Evolutionary conservation across 1,140 invertebrate species (phyloP).

Genomic region (Chrysopa pallens): DNA sequence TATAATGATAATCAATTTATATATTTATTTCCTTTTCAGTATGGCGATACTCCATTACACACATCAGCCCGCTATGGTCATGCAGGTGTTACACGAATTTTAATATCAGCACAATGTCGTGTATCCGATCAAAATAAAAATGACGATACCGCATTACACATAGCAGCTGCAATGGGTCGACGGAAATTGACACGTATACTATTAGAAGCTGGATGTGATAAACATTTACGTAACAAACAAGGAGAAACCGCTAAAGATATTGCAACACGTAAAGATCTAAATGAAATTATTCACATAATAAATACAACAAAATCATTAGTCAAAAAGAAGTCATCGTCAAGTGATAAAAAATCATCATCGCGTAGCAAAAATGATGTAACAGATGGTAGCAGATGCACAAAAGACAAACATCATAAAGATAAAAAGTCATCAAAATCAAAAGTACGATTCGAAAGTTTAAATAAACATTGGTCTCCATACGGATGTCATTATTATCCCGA

Average conservation of each 20-base stretch:
- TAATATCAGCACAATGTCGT: conserved; percentile 74
- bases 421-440: conserved; percentile 19
- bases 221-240: conserved; percentile 72
- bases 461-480: conserved; percentile 64
- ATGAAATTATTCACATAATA: conserved; percentile 64
- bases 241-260: conserved; percentile 82
- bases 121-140: conserved; percentile 90
- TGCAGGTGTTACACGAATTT: conserved; percentile 84
- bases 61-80: conserved; percentile 89
- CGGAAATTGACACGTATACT: conserved; percentile 82
- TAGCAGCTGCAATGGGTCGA: conserved; percentile 81
- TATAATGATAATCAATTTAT: neutral
- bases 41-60: conserved; percentile 90
- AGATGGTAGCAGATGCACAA: conserved; percentile 17
- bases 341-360: conserved; percentile 19
- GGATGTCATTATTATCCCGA: conserved; percentile 78
- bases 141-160: conserved; percentile 85
- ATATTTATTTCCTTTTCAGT: conserved; percentile 36
- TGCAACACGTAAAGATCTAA: conserved; percentile 65
- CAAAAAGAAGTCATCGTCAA: conserved; percentile 5
- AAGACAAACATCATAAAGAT: conserved; percentile 3
- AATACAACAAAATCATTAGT: conserved; percentile 23
- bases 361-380: conserved; percentile 24
- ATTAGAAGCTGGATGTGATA: conserved; percentile 69
- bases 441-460: conserved; percentile 22